A percentile compares a stretch with the other conserved stretches of the same genome.
phyloP scores from a whole-genome alignment of 1,140 invertebrate genomes.

The Coenobita brevimanus region DNA sequence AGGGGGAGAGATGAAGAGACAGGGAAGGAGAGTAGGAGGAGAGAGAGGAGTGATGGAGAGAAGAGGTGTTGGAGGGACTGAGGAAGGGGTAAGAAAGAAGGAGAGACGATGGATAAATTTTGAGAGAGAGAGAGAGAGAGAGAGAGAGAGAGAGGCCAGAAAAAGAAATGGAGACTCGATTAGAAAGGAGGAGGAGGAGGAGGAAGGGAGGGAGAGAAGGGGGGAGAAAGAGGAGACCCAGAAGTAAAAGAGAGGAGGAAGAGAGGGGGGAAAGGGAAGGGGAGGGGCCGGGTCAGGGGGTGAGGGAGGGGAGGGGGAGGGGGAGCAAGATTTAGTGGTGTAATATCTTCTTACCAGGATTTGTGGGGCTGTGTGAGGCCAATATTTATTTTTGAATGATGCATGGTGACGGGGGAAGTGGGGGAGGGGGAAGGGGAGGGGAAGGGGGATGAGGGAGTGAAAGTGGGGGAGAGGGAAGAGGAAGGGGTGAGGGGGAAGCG shows the following conservation, averaged over 20 bases:
- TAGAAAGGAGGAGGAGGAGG: not conserved
- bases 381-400: constrained; percentile 62
- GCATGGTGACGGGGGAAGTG: constrained; percentile 1
- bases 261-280: not conserved
- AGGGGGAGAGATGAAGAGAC: not conserved
- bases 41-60: not conserved
- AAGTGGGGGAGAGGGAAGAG: too few species aligned
- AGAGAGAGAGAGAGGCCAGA: not conserved
- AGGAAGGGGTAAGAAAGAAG: not conserved
- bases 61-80: not conserved
- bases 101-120: not conserved
- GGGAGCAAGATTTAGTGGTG: constrained; percentile 52
- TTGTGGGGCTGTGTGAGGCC: constrained; percentile 37
- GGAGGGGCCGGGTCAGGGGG: not conserved
- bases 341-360: constrained; percentile 53
- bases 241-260: not conserved
- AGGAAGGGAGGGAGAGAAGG: constrained; percentile 15
- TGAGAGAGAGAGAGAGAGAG: not conserved
- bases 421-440: not conserved
- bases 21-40: not conserved
- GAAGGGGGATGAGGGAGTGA: too few species aligned
- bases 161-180: not conserved
- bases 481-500: not conserved
- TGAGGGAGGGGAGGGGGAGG: not conserved
- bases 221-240: not conserved